phyloP scores from a whole-genome alignment of 2,113 vertebrate genomes.

The Lichenostomus cassidix region DNA sequence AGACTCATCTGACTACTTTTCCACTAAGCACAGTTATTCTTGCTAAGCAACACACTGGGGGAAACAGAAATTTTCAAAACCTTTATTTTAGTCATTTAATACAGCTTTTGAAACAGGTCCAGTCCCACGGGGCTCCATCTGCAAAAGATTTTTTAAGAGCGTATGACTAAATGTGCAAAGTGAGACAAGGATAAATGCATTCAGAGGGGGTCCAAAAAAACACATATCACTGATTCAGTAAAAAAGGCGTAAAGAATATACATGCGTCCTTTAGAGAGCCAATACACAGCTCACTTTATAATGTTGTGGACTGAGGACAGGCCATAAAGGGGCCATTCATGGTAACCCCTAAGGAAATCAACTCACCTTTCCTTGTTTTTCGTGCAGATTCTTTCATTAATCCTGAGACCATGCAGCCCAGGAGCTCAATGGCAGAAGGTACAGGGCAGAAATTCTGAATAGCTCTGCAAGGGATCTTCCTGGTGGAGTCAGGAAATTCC shows the following conservation, averaged over 20 bases:
- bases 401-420: not conserved
- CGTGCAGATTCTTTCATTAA: not conserved
- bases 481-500: not conserved
- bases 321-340: not conserved
- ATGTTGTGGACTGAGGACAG: not conserved
- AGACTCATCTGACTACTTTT: not conserved
- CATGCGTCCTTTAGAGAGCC: not conserved
- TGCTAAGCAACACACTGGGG: not conserved
- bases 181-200: not conserved
- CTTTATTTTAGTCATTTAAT: constrained; percentile 45
- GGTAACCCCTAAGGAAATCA: not conserved
- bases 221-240: not conserved
- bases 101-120: not conserved
- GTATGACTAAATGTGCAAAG: not conserved
- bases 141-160: constrained; percentile 52
- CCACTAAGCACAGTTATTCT: not conserved
- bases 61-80: not conserved
- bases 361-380: constrained; percentile 12
- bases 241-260: not conserved
- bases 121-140: constrained; percentile 52
- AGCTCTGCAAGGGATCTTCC: not conserved
- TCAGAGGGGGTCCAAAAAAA: not conserved
- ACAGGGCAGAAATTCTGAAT: not conserved
- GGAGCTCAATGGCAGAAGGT: not conserved
- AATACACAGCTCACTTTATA: not conserved